Conservation (phyloP, 1,140 invertebrate species). For the Drosophila asahinai region DNA sequence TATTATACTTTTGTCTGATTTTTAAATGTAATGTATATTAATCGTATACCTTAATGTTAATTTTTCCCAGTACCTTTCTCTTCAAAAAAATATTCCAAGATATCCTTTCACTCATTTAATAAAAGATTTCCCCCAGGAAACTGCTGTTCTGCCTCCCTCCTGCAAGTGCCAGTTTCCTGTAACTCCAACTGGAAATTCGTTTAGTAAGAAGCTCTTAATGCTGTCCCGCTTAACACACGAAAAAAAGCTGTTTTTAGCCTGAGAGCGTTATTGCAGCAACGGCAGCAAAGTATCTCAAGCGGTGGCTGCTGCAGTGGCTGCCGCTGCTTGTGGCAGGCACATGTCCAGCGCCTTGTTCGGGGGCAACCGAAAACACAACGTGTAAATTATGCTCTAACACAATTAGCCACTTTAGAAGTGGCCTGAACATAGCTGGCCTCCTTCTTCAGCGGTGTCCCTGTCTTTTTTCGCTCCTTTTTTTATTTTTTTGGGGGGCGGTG, state of each 20-base stretch:
- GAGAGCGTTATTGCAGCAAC: constrained; percentile 40
- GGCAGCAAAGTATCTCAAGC: constrained; percentile 62
- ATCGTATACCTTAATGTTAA: too few relatives aligned
- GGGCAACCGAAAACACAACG: constrained; percentile 79
- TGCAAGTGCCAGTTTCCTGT: background rate
- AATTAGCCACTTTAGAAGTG: constrained; percentile 81
- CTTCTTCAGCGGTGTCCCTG: constrained; percentile 29
- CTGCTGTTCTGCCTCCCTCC: background rate
- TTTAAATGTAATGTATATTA: too few relatives aligned
- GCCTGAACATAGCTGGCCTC: constrained; percentile 55
- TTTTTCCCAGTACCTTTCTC: too few relatives aligned
- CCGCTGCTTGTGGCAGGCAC: constrained; percentile 62
- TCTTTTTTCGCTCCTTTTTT: constrained; percentile 12
- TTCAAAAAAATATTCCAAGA: too few relatives aligned
- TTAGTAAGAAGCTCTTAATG: constrained; percentile 54
- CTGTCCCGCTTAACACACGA: constrained; percentile 27
- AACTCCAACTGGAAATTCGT: constrained; percentile 17
- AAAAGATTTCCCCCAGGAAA: background rate
- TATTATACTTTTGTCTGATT: too few relatives aligned
- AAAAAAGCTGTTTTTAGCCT: constrained; percentile 36
- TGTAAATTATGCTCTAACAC: constrained; percentile 83
- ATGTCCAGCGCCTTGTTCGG: constrained; percentile 76
- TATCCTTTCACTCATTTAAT: too few relatives aligned
- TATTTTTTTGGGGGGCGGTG: constrained; percentile 37
- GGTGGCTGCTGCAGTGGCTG: constrained; percentile 41